Evolutionary conservation across 2,888 invertebrate genomes (phyloP), one percentile per base, ranked within the genome.

Genomic region (Mythimna impura): DNA sequence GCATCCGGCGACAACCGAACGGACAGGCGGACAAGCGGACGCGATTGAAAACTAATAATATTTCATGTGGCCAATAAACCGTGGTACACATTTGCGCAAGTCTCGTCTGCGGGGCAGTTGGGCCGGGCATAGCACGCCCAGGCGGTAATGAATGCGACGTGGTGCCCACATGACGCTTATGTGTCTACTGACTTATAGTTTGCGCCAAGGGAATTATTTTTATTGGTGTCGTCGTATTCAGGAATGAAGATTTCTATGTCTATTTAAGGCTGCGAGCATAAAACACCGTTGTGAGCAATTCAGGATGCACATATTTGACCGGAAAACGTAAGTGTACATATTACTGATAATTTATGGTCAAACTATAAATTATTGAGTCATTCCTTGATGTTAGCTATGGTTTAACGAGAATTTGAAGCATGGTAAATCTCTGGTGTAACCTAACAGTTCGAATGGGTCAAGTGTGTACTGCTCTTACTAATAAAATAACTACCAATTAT

Each of bases 1-100:
- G 90, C 93, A 94, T 94, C 94, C 94, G 94, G 93, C 86, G 93
- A 93, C 93, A 92, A 90, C 87, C 87, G 86, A 89, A 85, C 86
- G 89, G 89, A 90, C 88, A 88, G 88, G 77, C 86, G 89, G 90
- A 91, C 91, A 92, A 89, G 91, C 93, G 92, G 92, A 91, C 90
- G 91, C 91, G 89, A 91, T 92, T 91, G 90, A 90, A 91, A 93
- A 93, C 91, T 91, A 91, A 93, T 91, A 90, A 93, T 93, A 93
- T 91, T 91, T 92, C 91, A 92, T 91, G 84, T 84, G 79, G 80
- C 87, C 82, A 88, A 89, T 91, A 91, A 89, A 91, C 86, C 81
- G 85, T 80, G 88, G 88, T 89, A 87, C 89, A 91, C 85, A 91
- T 91, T 92, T 92, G 87, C 92, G 92, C 88, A 92, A 92, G 88